phyloP scores from a whole-genome alignment of 2,797 vertebrate genomes.

The Peromyscus aztecus region DNA sequence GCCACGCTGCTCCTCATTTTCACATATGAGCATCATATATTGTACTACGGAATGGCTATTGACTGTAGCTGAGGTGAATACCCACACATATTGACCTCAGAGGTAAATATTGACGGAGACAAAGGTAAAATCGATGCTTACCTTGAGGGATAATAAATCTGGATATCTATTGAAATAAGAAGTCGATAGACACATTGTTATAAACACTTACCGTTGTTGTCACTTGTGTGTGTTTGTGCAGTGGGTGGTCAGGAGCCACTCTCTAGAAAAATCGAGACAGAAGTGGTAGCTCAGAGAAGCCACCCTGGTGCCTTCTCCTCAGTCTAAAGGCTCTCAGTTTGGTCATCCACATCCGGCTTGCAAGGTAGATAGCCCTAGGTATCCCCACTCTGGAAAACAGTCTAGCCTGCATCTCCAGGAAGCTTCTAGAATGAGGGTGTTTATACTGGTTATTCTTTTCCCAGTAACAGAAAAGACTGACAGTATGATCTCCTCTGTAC shows the following conservation, averaged over 20 bases:
- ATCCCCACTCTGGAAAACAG: fast-evolving
- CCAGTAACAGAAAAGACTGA: background rate
- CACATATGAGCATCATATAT: constrained; percentile 72
- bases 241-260: background rate
- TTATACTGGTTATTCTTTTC: background rate
- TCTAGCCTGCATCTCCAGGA: background rate
- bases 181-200: constrained; percentile 78
- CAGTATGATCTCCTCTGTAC: background rate
- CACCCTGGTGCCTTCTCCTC: fast-evolving
- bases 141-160: constrained; percentile 85
- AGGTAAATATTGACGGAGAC: constrained; percentile 84
- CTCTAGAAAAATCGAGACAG: background rate
- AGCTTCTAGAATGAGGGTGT: background rate
- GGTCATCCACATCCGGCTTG: background rate
- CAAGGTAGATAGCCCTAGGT: too few relatives aligned
- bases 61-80: constrained; percentile 79
- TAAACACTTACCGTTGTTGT: constrained; percentile 51
- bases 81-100: constrained; percentile 82
- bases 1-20: background rate
- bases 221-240: constrained; percentile 16
- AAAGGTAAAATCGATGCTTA: constrained; percentile 84
- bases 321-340: background rate
- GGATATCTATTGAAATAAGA: constrained; percentile 83
- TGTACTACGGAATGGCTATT: constrained; percentile 78
- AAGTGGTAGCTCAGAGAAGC: background rate